A percentile compares a stretch with the other conserved stretches of the same genome.
phyloP scores from a whole-genome alignment of 2,797 vertebrate species.

The Halcyon leucocephala region DNA sequence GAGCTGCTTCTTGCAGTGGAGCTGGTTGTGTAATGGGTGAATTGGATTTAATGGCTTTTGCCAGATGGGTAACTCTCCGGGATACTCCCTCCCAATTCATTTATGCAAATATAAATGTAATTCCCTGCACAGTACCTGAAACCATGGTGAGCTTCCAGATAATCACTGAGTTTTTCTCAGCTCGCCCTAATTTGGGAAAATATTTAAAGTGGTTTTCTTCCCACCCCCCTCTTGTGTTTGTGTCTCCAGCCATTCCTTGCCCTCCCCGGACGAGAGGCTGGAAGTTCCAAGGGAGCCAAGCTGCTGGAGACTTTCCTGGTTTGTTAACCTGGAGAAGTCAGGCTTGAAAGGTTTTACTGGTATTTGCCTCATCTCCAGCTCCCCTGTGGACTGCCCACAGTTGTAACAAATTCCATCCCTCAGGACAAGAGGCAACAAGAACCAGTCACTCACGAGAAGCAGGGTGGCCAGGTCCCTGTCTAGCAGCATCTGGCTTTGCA shows the following conservation, averaged over 20 bases:
- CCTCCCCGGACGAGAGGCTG: not conserved
- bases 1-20: not conserved
- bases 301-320: not conserved
- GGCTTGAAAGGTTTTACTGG: not conserved
- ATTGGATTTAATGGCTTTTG: not conserved
- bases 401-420: not conserved
- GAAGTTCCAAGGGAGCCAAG: not conserved
- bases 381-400: not conserved
- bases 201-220: not conserved
- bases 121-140: not conserved
- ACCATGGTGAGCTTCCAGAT: not conserved
- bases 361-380: not conserved
- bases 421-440: not conserved
- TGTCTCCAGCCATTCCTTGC: not conserved
- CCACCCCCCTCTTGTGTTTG: not conserved
- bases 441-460: not conserved
- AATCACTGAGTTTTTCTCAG: not conserved
- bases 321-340: not conserved
- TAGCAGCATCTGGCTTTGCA: conserved; percentile 37
- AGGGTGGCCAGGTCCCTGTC: not conserved
- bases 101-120: not conserved
- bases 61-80: not conserved
- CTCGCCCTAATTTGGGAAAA: not conserved
- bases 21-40: not conserved
- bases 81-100: not conserved